Conservation (phyloP, 2,888 invertebrate genomes). For the Seira ritae region DNA sequence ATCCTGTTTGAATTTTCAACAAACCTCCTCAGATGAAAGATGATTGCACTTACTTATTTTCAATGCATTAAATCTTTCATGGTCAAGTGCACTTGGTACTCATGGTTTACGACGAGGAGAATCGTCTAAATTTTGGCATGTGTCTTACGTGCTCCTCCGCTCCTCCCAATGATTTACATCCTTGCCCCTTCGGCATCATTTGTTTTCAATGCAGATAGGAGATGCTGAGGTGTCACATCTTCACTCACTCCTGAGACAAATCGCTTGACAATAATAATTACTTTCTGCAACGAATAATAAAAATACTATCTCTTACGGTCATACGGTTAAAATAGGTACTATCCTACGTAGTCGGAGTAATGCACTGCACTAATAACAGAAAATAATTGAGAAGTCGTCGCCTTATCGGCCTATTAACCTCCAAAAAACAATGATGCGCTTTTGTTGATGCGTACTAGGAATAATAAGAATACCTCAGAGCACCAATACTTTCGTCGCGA, state of each 20-base stretch:
- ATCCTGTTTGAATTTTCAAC: slow-evolving; percentile 28
- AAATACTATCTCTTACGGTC: background rate
- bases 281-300: background rate
- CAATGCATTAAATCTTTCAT: too few relatives aligned
- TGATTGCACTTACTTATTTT: too few relatives aligned
- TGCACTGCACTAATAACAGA: background rate
- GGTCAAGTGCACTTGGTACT: too few relatives aligned
- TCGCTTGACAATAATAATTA: slow-evolving; percentile 43
- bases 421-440: slow-evolving; percentile 57
- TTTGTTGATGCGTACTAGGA: background rate
- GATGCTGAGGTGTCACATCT: slow-evolving; percentile 8
- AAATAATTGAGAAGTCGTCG: slow-evolving; percentile 26
- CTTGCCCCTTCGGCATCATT: background rate
- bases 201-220: background rate
- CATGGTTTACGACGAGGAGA: too few relatives aligned
- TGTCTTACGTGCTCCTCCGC: background rate
- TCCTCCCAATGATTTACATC: slow-evolving; percentile 6
- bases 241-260: slow-evolving; percentile 34
- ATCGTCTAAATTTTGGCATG: background rate
- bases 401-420: slow-evolving; percentile 72
- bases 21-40: background rate
- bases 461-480: too few relatives aligned
- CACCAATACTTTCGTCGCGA: background rate
- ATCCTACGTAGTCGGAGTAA: background rate
- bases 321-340: background rate